phyloP scores from a whole-genome alignment of 2,888 invertebrate species.

The Epistrophe grossulariae region DNA sequence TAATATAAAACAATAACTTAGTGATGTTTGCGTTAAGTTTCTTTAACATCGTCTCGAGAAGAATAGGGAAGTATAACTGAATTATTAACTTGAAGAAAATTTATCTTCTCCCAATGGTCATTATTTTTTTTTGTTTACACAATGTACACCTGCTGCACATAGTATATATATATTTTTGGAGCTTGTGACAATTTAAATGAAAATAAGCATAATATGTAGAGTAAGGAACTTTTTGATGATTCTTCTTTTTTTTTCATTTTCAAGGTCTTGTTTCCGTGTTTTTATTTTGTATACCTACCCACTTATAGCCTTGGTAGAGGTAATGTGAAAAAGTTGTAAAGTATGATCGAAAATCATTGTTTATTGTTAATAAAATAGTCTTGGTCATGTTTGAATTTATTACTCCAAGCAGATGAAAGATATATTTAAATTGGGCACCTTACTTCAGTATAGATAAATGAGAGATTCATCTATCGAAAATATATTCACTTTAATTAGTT shows the following conservation, averaged over 20 bases:
- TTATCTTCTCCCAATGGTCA: slow-evolving; percentile 15
- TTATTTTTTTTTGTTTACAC: slow-evolving; percentile 19
- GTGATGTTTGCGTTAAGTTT: slow-evolving; percentile 54
- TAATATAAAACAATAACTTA: slow-evolving; percentile 55
- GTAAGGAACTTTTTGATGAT: slow-evolving; percentile 37
- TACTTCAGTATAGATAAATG: too few species aligned
- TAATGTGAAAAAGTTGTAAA: slow-evolving; percentile 12
- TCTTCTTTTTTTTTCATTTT: slow-evolving; percentile 17
- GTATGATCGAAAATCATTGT: background rate
- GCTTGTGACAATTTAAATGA: slow-evolving; percentile 5
- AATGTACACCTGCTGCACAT: slow-evolving; percentile 55
- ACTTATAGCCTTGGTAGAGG: slow-evolving; percentile 8
- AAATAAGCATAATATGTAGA: background rate
- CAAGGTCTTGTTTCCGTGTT: slow-evolving; percentile 38
- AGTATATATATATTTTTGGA: slow-evolving; percentile 8
- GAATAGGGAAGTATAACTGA: slow-evolving; percentile 58
- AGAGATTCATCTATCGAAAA: too few species aligned
- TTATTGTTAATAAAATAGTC: background rate
- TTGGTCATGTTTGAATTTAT: background rate
- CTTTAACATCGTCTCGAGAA: slow-evolving; percentile 59
- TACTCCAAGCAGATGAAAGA: too few species aligned
- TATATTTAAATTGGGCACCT: too few species aligned
- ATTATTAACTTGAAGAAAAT: slow-evolving; percentile 14
- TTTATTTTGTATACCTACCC: background rate
- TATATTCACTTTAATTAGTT: too few species aligned